A percentile compares a stretch with the other conserved stretches of the same genome.
Conservation (phyloP, 2,888 invertebrate species). For the Eupithecia subumbrata region DNA sequence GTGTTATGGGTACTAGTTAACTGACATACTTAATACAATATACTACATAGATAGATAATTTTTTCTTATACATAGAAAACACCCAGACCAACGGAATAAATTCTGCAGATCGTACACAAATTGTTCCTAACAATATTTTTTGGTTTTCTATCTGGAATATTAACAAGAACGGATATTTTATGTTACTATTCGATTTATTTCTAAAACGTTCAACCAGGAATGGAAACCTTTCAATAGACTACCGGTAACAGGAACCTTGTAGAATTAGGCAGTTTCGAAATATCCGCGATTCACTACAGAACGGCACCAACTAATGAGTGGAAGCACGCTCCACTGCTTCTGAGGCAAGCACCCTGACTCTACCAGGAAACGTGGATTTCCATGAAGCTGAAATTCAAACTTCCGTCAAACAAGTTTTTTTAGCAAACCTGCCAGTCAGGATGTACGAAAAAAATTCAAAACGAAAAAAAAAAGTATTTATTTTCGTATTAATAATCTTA, state of each 20-base stretch:
- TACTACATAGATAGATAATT: too few relatives aligned
- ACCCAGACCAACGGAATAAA: too few relatives aligned
- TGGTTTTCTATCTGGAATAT: not conserved
- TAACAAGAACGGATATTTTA: not conserved
- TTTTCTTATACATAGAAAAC: too few relatives aligned
- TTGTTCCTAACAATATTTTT: not conserved
- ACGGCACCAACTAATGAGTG: slow-evolving; percentile 62
- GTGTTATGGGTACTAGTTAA: too few relatives aligned
- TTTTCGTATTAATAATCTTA: too few relatives aligned
- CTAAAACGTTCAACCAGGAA: slow-evolving; percentile 18
- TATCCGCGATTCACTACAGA: slow-evolving; percentile 50
- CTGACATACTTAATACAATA: too few relatives aligned
- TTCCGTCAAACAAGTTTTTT: not conserved
- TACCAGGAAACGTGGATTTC: slow-evolving; percentile 61
- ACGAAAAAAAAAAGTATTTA: too few relatives aligned
- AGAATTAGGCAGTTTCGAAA: slow-evolving; percentile 60
- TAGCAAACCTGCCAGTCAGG: not conserved
- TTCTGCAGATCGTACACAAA: too few relatives aligned
- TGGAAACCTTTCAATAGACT: slow-evolving; percentile 27
- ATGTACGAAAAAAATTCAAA: not conserved
- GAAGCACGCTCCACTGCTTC: slow-evolving; percentile 70
- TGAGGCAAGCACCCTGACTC: slow-evolving; percentile 56
- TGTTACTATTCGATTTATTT: not conserved
- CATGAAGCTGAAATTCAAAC: not conserved
- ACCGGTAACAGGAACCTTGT: slow-evolving; percentile 50